These are phyloP conservation scores for Ommatoiulus sabulosus DNA, from an alignment of 2,888 invertebrate genomes.

Conservation along the genomic window DNA sequence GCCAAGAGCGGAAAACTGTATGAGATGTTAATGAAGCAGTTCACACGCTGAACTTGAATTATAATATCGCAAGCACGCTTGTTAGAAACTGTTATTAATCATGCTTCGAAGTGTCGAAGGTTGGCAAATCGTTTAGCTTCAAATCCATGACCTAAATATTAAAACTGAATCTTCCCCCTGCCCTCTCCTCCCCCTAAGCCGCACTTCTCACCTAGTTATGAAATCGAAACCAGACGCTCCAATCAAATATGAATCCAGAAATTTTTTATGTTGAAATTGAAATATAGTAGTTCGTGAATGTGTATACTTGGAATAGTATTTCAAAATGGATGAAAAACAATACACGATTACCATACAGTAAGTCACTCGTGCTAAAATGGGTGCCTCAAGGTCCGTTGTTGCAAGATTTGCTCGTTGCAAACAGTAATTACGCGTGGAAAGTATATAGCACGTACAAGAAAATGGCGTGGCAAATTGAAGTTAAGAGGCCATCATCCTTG, in stretches of 20 bases:
- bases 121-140: background rate
- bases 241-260: background rate
- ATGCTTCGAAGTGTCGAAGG: background rate
- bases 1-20: background rate
- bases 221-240: background rate
- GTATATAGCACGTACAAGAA: background rate
- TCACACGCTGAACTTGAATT: background rate
- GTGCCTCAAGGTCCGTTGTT: slow-evolving; percentile 20
- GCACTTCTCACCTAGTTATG: background rate
- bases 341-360: background rate
- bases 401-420: background rate
- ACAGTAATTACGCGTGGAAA: background rate
- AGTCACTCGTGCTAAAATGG: background rate
- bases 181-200: background rate
- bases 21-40: background rate
- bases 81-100: background rate
- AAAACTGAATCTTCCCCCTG: background rate
- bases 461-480: background rate
- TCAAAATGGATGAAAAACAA: background rate
- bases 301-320: background rate
- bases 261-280: background rate
- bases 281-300: background rate
- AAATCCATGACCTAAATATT: slow-evolving; percentile 9
- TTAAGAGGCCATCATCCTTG: slow-evolving; percentile 1
- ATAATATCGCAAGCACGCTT: background rate